Base-by-base conservation (phyloP, 2,888 invertebrate species). In the Argynnis bischoffii region DNA sequence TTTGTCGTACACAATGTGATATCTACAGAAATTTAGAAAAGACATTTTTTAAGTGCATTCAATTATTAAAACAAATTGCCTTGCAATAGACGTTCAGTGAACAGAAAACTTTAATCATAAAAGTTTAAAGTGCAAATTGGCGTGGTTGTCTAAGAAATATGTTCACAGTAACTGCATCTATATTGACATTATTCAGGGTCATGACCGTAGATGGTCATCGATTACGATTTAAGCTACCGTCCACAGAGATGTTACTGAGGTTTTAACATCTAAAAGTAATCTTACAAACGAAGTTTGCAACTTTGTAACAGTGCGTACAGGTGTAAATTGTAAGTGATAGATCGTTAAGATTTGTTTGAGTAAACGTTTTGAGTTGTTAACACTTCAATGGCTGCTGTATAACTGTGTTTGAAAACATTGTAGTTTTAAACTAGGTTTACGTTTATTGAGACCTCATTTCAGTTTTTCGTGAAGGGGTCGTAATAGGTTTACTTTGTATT, bases 111-210 rank as follows among this genome's bases (percentile, higher is more conserved):
- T 26, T 41, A 50, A 31, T 1, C 6, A 11, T 31, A 18, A 54
- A 0, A 0, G 1, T 1, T 26, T 63, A 63, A 57, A 51, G 41
- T 18, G 47, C 16, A 56, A 35, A 64, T 61, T 41, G 55, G 60
- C 60, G 16, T 35, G 46, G 18, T 14, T 53, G 15, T 57, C 18
- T 50, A 3, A 64, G 54, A 61, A 47, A 21, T 41, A 67, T 68
- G 57, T 64, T 64, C 66, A 56, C 63, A 69, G 69, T 67, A 66
- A 72, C 67, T 69, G 64, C 61, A 63, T 72, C 74, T 71, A 72
- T 72, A 71, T 74, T 75, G 76, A 77, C 75, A 75, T 76, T 76
- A 76, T 76, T 74, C 74, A 72, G 75, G 75, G 77, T 74, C 76
- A 72, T 69, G 74, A 74, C 53, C 69, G 64, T 63, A 67, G 61